Conservation (phyloP, 2,888 invertebrate species). For the Nowickia ferox region DNA sequence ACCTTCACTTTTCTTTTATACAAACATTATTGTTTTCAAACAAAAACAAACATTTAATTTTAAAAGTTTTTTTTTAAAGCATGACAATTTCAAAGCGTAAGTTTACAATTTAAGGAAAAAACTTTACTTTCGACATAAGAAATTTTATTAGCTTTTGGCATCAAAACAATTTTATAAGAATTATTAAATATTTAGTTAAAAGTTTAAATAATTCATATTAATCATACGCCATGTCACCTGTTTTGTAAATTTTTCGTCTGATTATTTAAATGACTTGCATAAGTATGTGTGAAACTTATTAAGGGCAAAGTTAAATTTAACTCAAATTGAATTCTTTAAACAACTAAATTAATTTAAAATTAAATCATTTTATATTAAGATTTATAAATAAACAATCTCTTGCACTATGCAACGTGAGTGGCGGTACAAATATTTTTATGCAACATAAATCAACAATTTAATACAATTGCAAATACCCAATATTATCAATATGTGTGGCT, state of each 20-base stretch:
- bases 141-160: not conserved
- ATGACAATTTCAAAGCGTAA: too few species aligned
- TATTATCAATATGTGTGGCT: slow-evolving; percentile 32
- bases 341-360: not conserved
- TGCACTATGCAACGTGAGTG: not conserved
- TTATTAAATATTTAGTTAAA: not conserved
- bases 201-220: not conserved
- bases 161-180: not conserved
- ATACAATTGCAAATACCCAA: slow-evolving; percentile 66
- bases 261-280: not conserved
- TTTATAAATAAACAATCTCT: not conserved
- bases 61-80: not conserved
- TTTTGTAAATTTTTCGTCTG: not conserved
- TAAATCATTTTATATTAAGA: not conserved
- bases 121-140: not conserved
- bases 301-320: not conserved
- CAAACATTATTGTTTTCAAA: slow-evolving; percentile 1
- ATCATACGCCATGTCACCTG: slow-evolving; percentile 20
- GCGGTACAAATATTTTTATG: slow-evolving; percentile 7
- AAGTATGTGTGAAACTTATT: not conserved
- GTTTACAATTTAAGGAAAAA: not conserved
- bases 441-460: slow-evolving; percentile 68
- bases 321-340: not conserved
- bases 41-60: not conserved
- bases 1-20: not conserved